Percentiles rank a stretch among this genome's conserved stretches.
These are phyloP conservation scores for Netelia inedita DNA, from an alignment of 2,888 invertebrate species.

Conservation along the genomic window DNA sequence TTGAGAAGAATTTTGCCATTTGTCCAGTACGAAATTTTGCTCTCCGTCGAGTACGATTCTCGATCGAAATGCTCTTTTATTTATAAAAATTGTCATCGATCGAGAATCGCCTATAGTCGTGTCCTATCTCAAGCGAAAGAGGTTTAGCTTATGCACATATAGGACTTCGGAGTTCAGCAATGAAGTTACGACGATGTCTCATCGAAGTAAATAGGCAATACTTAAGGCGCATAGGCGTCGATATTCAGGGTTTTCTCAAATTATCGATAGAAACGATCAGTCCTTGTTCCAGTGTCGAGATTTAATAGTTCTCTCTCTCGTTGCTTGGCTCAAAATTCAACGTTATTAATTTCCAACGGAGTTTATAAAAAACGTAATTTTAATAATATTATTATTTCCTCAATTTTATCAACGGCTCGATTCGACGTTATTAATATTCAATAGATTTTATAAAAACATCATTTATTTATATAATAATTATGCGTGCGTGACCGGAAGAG, in stretches of 20 bases:
- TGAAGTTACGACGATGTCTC: slow-evolving; percentile 32
- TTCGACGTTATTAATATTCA: neutral
- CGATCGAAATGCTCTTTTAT: neutral
- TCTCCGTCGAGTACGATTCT: neutral
- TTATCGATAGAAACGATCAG: neutral
- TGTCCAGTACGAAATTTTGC: neutral
- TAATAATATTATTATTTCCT: no score
- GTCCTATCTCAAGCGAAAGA: neutral
- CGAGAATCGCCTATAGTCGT: neutral
- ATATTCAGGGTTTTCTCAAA: slow-evolving; percentile 14
- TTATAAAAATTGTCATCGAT: neutral
- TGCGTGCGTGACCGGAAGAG: neutral
- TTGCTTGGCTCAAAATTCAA: neutral
- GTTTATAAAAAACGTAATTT: neutral
- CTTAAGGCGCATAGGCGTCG: slow-evolving; percentile 53
- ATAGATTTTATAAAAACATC: neutral
- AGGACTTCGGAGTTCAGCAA: slow-evolving; percentile 24
- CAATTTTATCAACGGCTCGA: no score
- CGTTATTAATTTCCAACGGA: neutral
- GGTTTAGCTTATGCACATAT: neutral
- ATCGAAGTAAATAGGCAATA: slow-evolving; percentile 12
- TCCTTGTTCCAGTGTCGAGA: neutral
- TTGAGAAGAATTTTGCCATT: neutral
- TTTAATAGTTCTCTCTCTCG: neutral
- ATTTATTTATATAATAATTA: neutral